These are phyloP conservation scores for Drosophila pandora DNA, from an alignment of 1,140 invertebrate genomes.

Conservation along the genomic window DNA sequence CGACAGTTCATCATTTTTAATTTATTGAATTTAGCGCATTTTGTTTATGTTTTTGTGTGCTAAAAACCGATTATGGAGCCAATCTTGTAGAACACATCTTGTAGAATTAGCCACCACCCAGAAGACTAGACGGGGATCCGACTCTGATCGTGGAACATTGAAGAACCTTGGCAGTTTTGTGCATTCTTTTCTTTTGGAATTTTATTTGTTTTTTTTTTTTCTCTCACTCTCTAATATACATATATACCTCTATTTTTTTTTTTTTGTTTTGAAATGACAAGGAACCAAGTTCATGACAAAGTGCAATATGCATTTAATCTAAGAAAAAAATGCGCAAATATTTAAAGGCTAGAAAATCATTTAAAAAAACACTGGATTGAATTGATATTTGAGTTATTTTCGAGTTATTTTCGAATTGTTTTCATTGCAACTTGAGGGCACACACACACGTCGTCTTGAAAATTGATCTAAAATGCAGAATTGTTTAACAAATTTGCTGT, in stretches of 20 bases:
- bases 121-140: neutral
- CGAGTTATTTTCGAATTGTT: neutral
- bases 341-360: conserved; percentile 3
- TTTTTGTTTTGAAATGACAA: conserved; percentile 34
- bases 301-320: conserved; percentile 71
- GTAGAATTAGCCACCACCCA: neutral
- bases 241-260: conserved; percentile 3
- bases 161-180: neutral
- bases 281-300: conserved; percentile 72
- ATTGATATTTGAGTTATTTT: too few relatives aligned
- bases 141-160: neutral
- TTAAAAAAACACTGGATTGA: neutral
- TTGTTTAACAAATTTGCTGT: conserved; percentile 66
- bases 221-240: conserved; percentile 3
- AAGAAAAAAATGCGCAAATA: conserved; percentile 24
- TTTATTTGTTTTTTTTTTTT: conserved; percentile 6
- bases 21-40: conserved; percentile 57
- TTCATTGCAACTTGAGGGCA: neutral
- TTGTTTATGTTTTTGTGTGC: conserved; percentile 61
- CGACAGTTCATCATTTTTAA: conserved; percentile 14
- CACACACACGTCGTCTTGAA: neutral
- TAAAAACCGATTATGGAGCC: conserved; percentile 19
- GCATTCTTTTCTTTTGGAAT: neutral
- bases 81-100: neutral
- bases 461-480: conserved; percentile 21